phyloP scores from a whole-genome alignment of 2,113 vertebrate species.

The Hypanus sabinus region DNA sequence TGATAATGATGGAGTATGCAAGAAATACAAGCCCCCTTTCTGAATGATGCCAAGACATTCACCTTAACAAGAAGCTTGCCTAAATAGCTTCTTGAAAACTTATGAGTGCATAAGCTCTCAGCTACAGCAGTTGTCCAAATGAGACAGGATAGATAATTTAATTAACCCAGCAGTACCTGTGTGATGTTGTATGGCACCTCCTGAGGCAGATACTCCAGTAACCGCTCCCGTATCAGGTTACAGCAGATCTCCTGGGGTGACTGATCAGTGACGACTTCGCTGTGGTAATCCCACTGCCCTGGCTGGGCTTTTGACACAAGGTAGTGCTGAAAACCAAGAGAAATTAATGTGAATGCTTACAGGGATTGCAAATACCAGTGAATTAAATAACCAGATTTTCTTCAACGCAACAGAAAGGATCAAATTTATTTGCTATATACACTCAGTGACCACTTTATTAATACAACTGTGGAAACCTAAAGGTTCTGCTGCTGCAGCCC shows the following conservation, averaged over 20 bases:
- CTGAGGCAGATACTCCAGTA: constrained; percentile 77
- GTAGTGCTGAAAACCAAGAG: constrained; percentile 60
- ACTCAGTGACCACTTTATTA: no score
- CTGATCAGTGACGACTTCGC: constrained; percentile 79
- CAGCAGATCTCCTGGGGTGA: constrained; percentile 73
- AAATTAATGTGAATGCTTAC: not conserved
- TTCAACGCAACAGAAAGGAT: no score
- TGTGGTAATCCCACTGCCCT: constrained; percentile 84
- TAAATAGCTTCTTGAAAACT: not conserved
- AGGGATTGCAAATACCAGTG: not conserved
- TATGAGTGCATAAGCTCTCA: not conserved
- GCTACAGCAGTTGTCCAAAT: no score
- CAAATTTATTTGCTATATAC: no score
- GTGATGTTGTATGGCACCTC: constrained; percentile 79
- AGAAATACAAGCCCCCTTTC: not conserved
- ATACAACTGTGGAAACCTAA: no score
- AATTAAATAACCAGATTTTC: not conserved
- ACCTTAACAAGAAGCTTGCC: not conserved
- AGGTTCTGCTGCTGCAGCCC: no score
- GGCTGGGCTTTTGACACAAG: constrained; percentile 71
- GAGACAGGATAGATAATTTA: not conserved
- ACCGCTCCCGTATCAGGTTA: constrained; percentile 77
- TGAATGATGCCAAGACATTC: not conserved
- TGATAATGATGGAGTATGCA: not conserved
- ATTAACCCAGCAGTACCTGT: constrained; percentile 65